phyloP scores from a whole-genome alignment of 2,888 invertebrate species.

The Stomorhina lunata region DNA sequence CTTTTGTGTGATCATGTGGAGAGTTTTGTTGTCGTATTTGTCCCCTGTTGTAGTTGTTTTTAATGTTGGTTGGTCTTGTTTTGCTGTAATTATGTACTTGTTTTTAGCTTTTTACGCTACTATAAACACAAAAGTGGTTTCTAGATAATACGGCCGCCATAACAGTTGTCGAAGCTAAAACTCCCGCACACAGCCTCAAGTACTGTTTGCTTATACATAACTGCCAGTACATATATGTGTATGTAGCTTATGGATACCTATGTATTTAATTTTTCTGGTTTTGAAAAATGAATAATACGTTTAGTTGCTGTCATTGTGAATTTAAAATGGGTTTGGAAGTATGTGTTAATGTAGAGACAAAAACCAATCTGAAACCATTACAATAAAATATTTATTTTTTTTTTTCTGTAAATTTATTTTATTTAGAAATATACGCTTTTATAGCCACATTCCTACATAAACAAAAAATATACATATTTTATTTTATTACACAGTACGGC shows the following conservation, averaged over 20 bases:
- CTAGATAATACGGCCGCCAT: constrained; percentile 40
- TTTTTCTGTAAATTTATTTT: neutral
- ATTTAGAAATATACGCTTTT: neutral
- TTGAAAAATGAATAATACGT: constrained; percentile 4
- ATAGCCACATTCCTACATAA: constrained; percentile 17
- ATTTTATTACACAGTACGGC: too few relatives aligned
- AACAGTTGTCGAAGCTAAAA: too few relatives aligned
- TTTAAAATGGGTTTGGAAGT: neutral
- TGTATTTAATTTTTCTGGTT: neutral
- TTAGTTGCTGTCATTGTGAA: neutral
- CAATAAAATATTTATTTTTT: neutral
- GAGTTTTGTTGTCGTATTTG: neutral
- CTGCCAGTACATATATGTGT: neutral
- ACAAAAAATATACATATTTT: too few relatives aligned
- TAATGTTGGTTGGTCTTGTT: constrained; percentile 29
- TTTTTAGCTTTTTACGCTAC: constrained; percentile 54
- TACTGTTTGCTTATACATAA: neutral
- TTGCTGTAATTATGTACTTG: constrained; percentile 53
- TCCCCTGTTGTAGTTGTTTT: too few relatives aligned
- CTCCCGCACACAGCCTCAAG: neutral
- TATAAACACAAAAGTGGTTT: constrained; percentile 49
- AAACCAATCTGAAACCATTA: neutral
- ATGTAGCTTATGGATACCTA: neutral
- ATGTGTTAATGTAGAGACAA: neutral
- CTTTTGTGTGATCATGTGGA: constrained; percentile 25